Base-by-base conservation (phyloP, 2,113 vertebrate species). In the Natator depressus region DNA sequence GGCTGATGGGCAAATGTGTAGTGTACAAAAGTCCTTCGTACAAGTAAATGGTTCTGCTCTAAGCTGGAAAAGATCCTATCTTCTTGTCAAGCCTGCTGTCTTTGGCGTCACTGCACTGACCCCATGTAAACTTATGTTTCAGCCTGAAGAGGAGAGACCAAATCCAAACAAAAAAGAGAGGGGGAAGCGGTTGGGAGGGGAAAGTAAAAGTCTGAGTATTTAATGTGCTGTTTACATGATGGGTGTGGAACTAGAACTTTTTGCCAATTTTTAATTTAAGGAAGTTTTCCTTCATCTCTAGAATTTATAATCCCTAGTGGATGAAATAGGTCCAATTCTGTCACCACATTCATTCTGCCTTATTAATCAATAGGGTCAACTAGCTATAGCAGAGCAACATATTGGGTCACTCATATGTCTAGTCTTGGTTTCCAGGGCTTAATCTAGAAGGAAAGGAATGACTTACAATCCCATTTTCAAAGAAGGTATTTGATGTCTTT, bases 381-480 rank as follows among this genome's bases (percentile, higher is more conserved):
- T 76, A 76, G 16, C 24, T 76, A 13, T 27, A 25, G 22, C 38
- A 27, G 72, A 76, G 38, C 10, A 25, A 76, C 24, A 24, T 46
- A 25, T 76, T 42, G 42, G 72, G 42, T 76, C 42, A n/a, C n/a
- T 85, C 3, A 55, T 80, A 46, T 76, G 6, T 5, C 80, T 69
- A 46, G 9, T 59, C 11, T 24, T 80, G 50, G 12, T 80, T 7
- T 59, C 35, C 54, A 17, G 22, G 59, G 22, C 17, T 47, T 42
- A 20, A 80, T 89, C 82, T 50, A 59, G 93, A 90, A 85, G 11
- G 6, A 11, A 83, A 94, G 46, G 13, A 89, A 7, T 17, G 84
- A 50, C 59, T 92, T n/a, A 24, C 69, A 0, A 0, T 82, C 91
- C 83, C 89, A 27, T 55, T 59, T 76, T 42, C 42, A 76, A 46